Base-by-base conservation (phyloP, 2,113 vertebrate species). In the Aplodontia rufa region DNA sequence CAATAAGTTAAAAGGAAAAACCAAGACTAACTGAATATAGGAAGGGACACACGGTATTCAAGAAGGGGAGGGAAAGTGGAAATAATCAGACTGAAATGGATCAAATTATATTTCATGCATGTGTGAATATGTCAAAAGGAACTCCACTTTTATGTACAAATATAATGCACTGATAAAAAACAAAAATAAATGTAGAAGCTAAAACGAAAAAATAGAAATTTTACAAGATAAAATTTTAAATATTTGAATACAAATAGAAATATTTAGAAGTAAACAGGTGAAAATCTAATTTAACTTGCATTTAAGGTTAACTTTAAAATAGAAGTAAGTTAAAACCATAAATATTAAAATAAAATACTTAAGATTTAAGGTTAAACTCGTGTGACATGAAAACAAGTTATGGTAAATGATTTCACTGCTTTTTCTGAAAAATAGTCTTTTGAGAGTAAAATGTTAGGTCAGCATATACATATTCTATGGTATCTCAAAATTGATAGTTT, bases 271-370 rank as follows among this genome's bases (percentile, higher is more conserved):
- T 68, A 26, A 64, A 69, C 14, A 49, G 32, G 64, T 47, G 37
- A 55, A 66, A 80, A 86, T 88, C 28, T 78, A 60, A 78, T 30
- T 93, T 4, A 71, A 37, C 0, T 8, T 78, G n/a, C 2, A 32
- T n/a, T 94, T 79, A 64, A 42, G 37, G 45, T 53, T 92, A 93
- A 78, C 45, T 82, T 75, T 68, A 85, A 93, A 90, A 72, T 5
- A 49, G 37, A 47, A 24, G 10, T 47, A 58, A 55, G 13, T 40
- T 80, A 74, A 90, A 90, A 90, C 26, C 2, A 20, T 64, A 80
- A 79, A 84, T 58, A 24, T 72, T 93, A 20, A 85, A 51, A 85
- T 45, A 53, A 4, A 60, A 42, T 71, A 91, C 17, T 72, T 42
- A n/a, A 37, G 83, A 90, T 4, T 80, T 64, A 55, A 84, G 8